Base-by-base conservation (phyloP, 2,113 vertebrate species). In the Scalopus aquaticus region DNA sequence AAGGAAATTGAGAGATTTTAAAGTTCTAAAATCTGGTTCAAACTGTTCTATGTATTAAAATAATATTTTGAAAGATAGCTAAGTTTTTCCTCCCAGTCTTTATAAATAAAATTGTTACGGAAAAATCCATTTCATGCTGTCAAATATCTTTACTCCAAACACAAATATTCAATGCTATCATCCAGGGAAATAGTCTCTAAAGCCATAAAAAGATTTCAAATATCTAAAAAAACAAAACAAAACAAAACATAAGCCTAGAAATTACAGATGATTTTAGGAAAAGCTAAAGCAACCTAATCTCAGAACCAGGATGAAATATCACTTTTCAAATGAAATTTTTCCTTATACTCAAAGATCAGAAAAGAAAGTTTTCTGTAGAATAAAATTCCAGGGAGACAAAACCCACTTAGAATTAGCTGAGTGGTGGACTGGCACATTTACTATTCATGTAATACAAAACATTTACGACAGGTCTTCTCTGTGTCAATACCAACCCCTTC, bases 381-480 rank as follows among this genome's bases (percentile, higher is more conserved):
- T 77, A 67, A 93, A 93, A 76, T 9, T 95, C 70, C 37, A 94
- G 10, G 72, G 37, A 95, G 49, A 80, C 3, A 86, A 88, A 93
- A 82, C 56, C 6, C 32, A 91, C 49, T 85, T 46, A 64, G 28
- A 67, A 88, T 42, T 91, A 24, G 30, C 77, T 88, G 79, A 19
- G 28, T 37, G 6, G 13, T 73, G 2, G 28, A 86, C 82, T 85
- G 32, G 8, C 32, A 64, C 1, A 89, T 35, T 77, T 77, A 84
- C 15, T 39, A 74, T 70, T 44, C 26, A 72, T 20, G 86, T 67
- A 78, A 35, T 86, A 87, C 1, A 65, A 54, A 44, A 62, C 32
- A 73, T 80, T 95, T 62, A 39, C 49, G 74, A 78, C 24, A 3
- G 4, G 4, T 17, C 4, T 56, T 76, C 4, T 69, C 16, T 90